phyloP scores from a whole-genome alignment of 2,888 invertebrate species.

The Graphium colonna region DNA sequence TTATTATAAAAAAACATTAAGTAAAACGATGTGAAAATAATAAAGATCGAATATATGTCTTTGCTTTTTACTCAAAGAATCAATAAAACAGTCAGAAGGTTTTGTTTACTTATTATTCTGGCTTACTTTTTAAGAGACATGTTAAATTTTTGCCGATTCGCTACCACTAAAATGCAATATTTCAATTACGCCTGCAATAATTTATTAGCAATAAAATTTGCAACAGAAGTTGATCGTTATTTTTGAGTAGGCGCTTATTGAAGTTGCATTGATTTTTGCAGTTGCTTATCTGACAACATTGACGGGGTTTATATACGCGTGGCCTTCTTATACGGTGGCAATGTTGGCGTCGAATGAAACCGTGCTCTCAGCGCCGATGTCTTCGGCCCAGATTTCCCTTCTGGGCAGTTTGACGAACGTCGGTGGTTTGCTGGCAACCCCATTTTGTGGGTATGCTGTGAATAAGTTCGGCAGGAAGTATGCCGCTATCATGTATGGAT shows the following conservation, averaged over 20 bases:
- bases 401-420: slow-evolving; percentile 60
- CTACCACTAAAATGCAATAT: no score
- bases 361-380: slow-evolving; percentile 52
- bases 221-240: background rate
- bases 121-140: no score
- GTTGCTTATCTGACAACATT: slow-evolving; percentile 55
- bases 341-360: slow-evolving; percentile 59
- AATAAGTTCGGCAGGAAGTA: slow-evolving; percentile 62
- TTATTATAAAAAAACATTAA: no score
- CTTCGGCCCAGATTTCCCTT: slow-evolving; percentile 51
- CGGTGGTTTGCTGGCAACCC: slow-evolving; percentile 56
- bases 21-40: no score
- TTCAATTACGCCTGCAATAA: background rate
- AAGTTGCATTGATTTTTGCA: slow-evolving; percentile 29
- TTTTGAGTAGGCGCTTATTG: background rate
- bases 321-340: slow-evolving; percentile 65
- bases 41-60: no score
- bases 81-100: no score
- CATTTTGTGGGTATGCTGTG: slow-evolving; percentile 55
- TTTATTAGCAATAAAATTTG: background rate
- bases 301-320: slow-evolving; percentile 59
- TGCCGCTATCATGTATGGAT: slow-evolving; percentile 57
- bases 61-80: no score
- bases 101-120: no score
- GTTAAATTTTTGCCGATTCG: no score